A percentile compares a stretch with the other conserved stretches of the same genome.
phyloP scores from a whole-genome alignment of 1,140 invertebrate genomes.

The Yoshiicerus persimilis region DNA sequence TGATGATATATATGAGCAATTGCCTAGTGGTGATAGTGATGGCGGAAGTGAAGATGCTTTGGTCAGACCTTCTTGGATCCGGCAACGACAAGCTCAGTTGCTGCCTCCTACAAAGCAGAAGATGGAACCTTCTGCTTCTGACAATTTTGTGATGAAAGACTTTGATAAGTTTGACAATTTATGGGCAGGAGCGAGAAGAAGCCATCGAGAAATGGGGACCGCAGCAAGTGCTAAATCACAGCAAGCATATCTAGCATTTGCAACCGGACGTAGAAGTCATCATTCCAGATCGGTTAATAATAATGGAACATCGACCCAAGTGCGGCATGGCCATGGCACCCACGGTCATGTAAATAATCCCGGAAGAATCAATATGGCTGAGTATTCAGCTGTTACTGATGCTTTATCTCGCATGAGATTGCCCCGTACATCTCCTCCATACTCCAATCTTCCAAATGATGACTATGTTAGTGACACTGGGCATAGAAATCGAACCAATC shows the following conservation, averaged over 20 bases:
- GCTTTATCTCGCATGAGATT: conserved; percentile 47
- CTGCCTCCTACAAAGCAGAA: conserved; percentile 23
- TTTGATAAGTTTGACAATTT: conserved; percentile 47
- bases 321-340: conserved; percentile 29
- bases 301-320: conserved; percentile 45
- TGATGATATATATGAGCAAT: conserved; percentile 76
- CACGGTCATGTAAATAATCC: conserved; percentile 14
- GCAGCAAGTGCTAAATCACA: conserved; percentile 27
- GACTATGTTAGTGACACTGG: conserved; percentile 49
- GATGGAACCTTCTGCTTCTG: conserved; percentile 46
- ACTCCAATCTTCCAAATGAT: conserved; percentile 47
- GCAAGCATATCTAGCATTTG: conserved; percentile 44
- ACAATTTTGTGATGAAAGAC: conserved; percentile 46
- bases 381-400: conserved; percentile 47
- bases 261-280: conserved; percentile 45
- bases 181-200: conserved; percentile 45
- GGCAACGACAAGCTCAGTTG: conserved; percentile 62
- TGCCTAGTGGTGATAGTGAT: conserved; percentile 61
- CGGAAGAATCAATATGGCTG: conserved; percentile 44
- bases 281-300: conserved; percentile 44
- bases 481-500: conserved; percentile 42
- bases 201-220: conserved; percentile 38
- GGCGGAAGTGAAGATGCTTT: conserved; percentile 45
- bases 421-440: conserved; percentile 47
- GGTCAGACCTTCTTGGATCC: conserved; percentile 39